Conservation (phyloP, 1,140 invertebrate genomes). For the Lepeophtheirus salmonis region DNA sequence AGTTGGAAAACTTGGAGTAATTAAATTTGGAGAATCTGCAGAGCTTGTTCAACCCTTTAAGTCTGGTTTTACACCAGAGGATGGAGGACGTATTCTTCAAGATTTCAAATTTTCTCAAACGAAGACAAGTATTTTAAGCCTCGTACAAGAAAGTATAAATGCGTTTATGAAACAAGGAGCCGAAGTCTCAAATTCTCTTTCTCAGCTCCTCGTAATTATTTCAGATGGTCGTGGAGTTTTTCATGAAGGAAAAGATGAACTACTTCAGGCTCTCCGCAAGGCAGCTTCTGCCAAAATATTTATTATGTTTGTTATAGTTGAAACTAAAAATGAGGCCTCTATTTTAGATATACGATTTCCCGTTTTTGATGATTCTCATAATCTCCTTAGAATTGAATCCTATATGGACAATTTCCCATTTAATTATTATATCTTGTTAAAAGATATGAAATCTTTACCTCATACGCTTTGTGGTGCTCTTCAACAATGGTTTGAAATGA, state of each 20-base stretch:
- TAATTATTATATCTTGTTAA: constrained; percentile 88
- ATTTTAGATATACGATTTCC: constrained; percentile 73
- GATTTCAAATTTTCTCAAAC: constrained; percentile 53
- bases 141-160: constrained; percentile 54
- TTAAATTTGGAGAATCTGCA: constrained; percentile 77
- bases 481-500: constrained; percentile 91
- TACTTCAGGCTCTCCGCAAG: constrained; percentile 39
- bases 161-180: constrained; percentile 32
- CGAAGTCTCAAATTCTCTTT: constrained; percentile 22
- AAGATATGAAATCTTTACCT: constrained; percentile 68
- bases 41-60: constrained; percentile 60
- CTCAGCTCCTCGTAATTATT: constrained; percentile 75
- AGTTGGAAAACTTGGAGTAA: constrained; percentile 68
- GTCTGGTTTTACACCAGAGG: not conserved
- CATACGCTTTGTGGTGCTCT: constrained; percentile 79
- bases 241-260: constrained; percentile 58
- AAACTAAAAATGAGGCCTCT: constrained; percentile 63
- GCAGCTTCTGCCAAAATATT: constrained; percentile 39
- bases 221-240: constrained; percentile 85
- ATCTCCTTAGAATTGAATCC: constrained; percentile 40
- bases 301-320: constrained; percentile 78
- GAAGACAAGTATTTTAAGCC: constrained; percentile 52
- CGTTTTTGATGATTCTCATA: constrained; percentile 40
- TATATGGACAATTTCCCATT: constrained; percentile 95
- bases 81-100: constrained; percentile 3